Percentiles rank a stretch among this genome's conserved stretches.
These are phyloP conservation scores for Hippoglossus hippoglossus DNA, from an alignment of 2,797 vertebrate genomes.

Conservation along the genomic window DNA sequence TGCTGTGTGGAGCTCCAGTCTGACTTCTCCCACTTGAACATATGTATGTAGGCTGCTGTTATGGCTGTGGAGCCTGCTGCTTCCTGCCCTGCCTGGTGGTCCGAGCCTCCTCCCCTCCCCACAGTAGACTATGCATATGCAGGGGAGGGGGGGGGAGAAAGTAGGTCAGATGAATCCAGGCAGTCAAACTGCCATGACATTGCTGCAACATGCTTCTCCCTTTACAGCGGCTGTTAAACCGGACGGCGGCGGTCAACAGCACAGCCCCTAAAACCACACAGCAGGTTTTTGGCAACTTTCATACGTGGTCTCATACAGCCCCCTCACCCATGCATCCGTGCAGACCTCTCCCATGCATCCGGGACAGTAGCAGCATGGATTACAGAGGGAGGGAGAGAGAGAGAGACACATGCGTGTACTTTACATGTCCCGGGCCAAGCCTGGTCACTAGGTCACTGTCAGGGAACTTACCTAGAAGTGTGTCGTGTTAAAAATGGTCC, in stretches of 20 bases:
- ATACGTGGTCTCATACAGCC: conserved; percentile 12
- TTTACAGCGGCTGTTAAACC: conserved; percentile 32
- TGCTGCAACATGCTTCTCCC: conserved; percentile 47
- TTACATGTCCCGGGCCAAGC: conserved; percentile 45
- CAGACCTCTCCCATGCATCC: conserved; percentile 13
- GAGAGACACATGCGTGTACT: conserved; percentile 50
- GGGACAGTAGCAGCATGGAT: conserved; percentile 69
- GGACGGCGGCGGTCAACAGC: conserved; percentile 12
- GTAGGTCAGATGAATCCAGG: conserved; percentile 84
- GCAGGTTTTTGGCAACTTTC: conserved; percentile 36
- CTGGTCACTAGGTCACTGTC: conserved; percentile 75
- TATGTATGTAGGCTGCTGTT: conserved; percentile 57
- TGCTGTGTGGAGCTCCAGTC: neutral
- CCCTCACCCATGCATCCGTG: neutral
- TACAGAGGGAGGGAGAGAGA: conserved; percentile 50
- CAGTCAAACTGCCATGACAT: conserved; percentile 62
- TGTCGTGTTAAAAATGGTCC: conserved; percentile 29
- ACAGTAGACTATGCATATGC: conserved; percentile 52
- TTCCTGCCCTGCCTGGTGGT: conserved; percentile 72
- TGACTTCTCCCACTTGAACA: conserved; percentile 51
- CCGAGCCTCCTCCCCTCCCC: conserved; percentile 51
- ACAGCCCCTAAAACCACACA: conserved; percentile 32
- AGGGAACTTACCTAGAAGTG: conserved; percentile 52
- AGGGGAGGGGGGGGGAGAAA: conserved; percentile 57
- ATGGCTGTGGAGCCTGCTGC: conserved; percentile 49